Evolutionary conservation across 2,113 vertebrate species (phyloP), one percentile per base, ranked within the genome.

Genomic region (Pygoscelis antarcticus): DNA sequence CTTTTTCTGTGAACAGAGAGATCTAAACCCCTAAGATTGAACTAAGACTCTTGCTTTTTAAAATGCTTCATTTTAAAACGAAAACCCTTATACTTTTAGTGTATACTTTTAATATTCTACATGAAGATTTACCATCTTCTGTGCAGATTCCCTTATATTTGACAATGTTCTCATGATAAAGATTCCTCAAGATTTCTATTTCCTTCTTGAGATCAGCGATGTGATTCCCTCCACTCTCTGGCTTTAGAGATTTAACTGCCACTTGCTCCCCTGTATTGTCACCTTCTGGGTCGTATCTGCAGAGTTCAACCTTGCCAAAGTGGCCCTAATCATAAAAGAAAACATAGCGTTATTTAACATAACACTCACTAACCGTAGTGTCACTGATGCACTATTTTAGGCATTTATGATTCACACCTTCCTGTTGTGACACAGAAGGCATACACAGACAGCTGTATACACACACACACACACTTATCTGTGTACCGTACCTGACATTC

Each of bases 101-200:
- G 7, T 10, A 8, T 5, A 21, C 40, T 71, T 62, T 1, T 11
- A 42, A 38, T 20, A 4, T 6, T 80, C 69, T 54, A 23, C 27
- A 32, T 16, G 80, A 34, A 27, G 6, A 58, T 71, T 98, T 97
- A 99, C 99, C 99, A 10, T 99, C 99, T 79, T 99, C 99, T 9
- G 98, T 98, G 97, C 99, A 99, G 90, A 99, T 99, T 58, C 99
- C 99, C 87, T 99, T 99, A 94, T 99, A 99, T 76, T 99, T 99
- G 81, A 99, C 99, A 1, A 99, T 99, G 98, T 99, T 99, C 78
- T 99, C 99, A 0, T 99, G 99, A 87, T 99, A 99, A 25, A 99
- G 99, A 51, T 98, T 99, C 97, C 99, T 98, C 90, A 99, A 84
- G 97, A 99, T 99, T 96, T 99, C 98, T 2, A 99, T 99, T 96